A percentile compares a stretch with the other conserved stretches of the same genome.
Conservation (phyloP, 2,888 invertebrate genomes). For the Xylota sylvarum region DNA sequence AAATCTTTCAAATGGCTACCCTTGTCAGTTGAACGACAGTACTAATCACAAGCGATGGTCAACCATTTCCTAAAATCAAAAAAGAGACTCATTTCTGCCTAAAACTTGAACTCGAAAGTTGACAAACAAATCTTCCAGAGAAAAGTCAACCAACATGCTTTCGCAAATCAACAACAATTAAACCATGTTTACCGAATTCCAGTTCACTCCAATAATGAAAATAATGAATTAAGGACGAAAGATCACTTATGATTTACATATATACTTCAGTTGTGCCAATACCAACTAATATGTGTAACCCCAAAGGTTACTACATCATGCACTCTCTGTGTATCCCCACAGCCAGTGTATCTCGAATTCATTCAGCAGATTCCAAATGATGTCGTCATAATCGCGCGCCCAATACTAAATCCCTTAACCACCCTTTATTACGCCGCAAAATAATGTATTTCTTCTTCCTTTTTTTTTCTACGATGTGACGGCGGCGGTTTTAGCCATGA, state of each 20-base stretch:
- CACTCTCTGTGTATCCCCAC: neutral
- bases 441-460: neutral
- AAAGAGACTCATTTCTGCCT: too few species aligned
- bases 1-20: too few species aligned
- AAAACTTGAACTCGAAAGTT: neutral
- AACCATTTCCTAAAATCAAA: too few species aligned
- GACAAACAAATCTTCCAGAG: neutral
- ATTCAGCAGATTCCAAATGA: constrained; percentile 33
- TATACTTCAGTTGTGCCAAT: constrained; percentile 1
- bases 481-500: constrained; percentile 39
- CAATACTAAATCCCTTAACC: constrained; percentile 29
- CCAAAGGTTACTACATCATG: neutral
- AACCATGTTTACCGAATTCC: neutral
- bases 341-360: constrained; percentile 13
- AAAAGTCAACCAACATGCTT: neutral
- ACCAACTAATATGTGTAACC: neutral
- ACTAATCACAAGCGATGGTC: too few species aligned
- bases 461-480: constrained; percentile 15
- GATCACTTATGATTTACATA: neutral
- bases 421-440: constrained; percentile 44
- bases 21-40: too few species aligned
- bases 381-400: constrained; percentile 46
- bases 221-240: too few species aligned
- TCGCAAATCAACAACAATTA: neutral
- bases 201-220: neutral